Percentiles rank a stretch among this genome's conserved stretches.
Conservation (phyloP, 2,797 vertebrate species). For the Limosa lapponica region DNA sequence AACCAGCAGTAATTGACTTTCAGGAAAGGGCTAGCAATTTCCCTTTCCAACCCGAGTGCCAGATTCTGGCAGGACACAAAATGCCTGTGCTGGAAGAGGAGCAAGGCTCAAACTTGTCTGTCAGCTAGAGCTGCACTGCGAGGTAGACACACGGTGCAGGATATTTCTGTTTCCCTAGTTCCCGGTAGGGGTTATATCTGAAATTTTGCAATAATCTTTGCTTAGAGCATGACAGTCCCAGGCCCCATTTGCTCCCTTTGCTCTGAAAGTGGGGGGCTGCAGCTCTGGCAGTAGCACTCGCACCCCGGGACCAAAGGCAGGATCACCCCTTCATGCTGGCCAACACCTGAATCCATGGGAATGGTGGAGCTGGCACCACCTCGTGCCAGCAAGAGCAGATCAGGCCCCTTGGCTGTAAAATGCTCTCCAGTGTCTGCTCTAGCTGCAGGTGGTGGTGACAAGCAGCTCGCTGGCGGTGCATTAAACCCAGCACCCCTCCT, state of each 20-base stretch:
- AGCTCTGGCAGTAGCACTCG: neutral
- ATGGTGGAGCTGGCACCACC: neutral
- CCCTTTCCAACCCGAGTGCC: neutral
- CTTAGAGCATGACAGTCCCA: neutral
- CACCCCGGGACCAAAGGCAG: neutral
- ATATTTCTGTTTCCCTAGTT: neutral
- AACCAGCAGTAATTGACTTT: constrained; percentile 25
- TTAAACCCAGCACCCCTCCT: constrained; percentile 32
- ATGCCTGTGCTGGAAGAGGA: constrained; percentile 5
- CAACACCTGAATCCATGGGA: neutral
- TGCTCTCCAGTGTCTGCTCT: neutral
- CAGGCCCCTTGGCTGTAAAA: neutral
- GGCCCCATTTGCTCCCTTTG: neutral
- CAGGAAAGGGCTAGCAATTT: constrained; percentile 35
- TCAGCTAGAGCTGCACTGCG: neutral
- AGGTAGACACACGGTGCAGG: neutral
- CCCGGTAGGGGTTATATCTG: neutral
- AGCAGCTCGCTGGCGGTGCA: neutral
- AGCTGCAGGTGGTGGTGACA: constrained; percentile 37
- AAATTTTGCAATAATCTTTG: neutral
- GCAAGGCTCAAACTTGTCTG: neutral
- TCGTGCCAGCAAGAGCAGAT: neutral
- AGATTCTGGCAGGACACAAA: constrained; percentile 22
- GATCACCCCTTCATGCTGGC: neutral
- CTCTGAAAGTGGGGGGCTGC: neutral